Conservation (phyloP, 2,113 vertebrate species). For the Mastomys coucha region DNA sequence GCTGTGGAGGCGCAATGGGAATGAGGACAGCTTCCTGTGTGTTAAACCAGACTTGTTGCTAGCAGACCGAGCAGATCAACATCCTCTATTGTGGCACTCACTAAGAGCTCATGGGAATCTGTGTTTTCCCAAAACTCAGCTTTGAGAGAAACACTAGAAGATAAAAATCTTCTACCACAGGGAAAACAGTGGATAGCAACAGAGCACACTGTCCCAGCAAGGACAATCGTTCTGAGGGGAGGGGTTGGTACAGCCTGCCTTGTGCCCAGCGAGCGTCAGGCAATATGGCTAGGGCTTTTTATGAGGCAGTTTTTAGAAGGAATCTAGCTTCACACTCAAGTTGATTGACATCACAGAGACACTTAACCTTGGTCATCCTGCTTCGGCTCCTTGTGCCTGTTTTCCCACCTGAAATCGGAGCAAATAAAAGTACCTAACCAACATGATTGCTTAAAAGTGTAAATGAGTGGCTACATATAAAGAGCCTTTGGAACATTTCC, state of each 20-base stretch:
- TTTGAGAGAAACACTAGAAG: conserved; percentile 4
- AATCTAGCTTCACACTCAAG: neutral
- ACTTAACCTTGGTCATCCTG: neutral
- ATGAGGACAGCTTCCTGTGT: neutral
- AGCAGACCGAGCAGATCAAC: neutral
- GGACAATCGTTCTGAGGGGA: neutral
- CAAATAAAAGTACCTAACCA: neutral
- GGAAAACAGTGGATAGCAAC: neutral
- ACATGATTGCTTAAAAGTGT: neutral
- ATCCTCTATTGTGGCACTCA: neutral
- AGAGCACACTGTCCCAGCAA: neutral
- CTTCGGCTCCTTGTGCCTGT: neutral
- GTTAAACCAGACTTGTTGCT: neutral
- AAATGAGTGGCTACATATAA: conserved; percentile 15
- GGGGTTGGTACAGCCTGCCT: neutral
- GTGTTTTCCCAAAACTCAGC: neutral
- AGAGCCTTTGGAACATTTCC: neutral
- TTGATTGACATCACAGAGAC: neutral
- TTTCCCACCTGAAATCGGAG: conserved; percentile 15
- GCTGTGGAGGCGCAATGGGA: neutral
- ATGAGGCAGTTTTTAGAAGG: neutral
- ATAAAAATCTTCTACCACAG: neutral
- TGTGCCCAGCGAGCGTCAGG: neutral
- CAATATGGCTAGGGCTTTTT: neutral
- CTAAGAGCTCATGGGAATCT: neutral